phyloP scores from a whole-genome alignment of 2,888 invertebrate species.

The Caenorhabditis panamensis region DNA sequence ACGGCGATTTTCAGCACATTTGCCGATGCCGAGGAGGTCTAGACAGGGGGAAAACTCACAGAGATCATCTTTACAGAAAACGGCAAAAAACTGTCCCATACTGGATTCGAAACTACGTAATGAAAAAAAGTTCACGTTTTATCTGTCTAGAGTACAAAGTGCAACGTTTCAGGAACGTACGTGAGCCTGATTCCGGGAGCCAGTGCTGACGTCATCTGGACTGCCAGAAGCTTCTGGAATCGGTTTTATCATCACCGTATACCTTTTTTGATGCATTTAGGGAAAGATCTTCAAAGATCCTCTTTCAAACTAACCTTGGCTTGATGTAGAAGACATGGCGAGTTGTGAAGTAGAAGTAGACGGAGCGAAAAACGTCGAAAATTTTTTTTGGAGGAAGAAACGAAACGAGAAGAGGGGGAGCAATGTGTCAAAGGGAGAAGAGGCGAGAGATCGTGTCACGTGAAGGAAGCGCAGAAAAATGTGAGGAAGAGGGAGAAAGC shows the following conservation, averaged over 20 bases:
- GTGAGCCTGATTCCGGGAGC: slow-evolving; percentile 8
- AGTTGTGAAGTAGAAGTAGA: slow-evolving; percentile 9
- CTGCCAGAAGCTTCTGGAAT: slow-evolving; percentile 28
- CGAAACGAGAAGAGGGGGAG: slow-evolving; percentile 27
- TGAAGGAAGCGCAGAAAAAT: slow-evolving; percentile 28
- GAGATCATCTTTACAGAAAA: neutral
- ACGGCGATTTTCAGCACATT: slow-evolving; percentile 12
- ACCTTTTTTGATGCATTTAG: neutral
- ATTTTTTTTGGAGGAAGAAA: slow-evolving; percentile 42
- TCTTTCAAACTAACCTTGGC: slow-evolving; percentile 24
- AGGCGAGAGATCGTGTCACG: slow-evolving; percentile 8
- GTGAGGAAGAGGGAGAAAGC: slow-evolving; percentile 18
- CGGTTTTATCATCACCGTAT: slow-evolving; percentile 18
- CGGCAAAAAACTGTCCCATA: neutral
- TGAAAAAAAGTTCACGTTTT: neutral
- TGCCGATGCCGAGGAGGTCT: neutral
- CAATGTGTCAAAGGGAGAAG: slow-evolving; percentile 33
- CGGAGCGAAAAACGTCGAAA: slow-evolving; percentile 4
- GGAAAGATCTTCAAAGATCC: neutral
- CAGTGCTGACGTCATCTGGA: slow-evolving; percentile 30
- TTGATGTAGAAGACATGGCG: slow-evolving; percentile 33
- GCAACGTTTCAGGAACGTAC: neutral
- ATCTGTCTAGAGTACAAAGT: neutral
- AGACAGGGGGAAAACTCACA: neutral
- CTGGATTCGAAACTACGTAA: neutral